Percentiles rank a stretch among this genome's conserved stretches.
Conservation (phyloP, 2,113 vertebrate species). For the Delphinus delphis region DNA sequence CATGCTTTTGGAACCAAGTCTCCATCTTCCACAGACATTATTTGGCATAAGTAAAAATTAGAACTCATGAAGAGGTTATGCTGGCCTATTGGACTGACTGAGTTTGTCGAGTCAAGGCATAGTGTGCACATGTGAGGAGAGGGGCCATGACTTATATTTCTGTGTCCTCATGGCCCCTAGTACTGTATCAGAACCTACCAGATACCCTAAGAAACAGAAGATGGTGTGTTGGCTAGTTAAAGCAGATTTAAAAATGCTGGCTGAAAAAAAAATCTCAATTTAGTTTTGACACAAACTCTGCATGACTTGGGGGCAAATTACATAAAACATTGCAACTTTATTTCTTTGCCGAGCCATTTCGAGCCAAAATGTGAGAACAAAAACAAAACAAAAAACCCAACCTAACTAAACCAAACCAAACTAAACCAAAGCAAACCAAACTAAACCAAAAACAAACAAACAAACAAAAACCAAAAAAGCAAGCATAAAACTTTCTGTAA, state of each 20-base stretch:
- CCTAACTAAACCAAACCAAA: neutral
- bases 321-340: neutral
- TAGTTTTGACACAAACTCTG: neutral
- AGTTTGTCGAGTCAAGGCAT: neutral
- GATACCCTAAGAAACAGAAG: neutral
- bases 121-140: neutral
- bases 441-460: neutral
- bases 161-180: neutral
- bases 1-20: neutral
- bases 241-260: neutral
- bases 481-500: neutral
- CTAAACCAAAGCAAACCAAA: neutral
- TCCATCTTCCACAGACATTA: neutral
- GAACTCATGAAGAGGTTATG: neutral
- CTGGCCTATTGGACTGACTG: neutral
- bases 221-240: neutral
- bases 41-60: neutral
- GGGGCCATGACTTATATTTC: neutral
- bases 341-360: constrained; percentile 16
- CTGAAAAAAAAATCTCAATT: neutral
- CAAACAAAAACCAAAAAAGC: neutral
- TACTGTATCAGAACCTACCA: neutral
- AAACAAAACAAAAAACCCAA: constrained; percentile 6
- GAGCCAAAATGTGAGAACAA: constrained; percentile 23
- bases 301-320: neutral